These are phyloP conservation scores for Thalassoma bifasciatum DNA, from an alignment of 2,113 vertebrate species.

Conservation along the genomic window DNA sequence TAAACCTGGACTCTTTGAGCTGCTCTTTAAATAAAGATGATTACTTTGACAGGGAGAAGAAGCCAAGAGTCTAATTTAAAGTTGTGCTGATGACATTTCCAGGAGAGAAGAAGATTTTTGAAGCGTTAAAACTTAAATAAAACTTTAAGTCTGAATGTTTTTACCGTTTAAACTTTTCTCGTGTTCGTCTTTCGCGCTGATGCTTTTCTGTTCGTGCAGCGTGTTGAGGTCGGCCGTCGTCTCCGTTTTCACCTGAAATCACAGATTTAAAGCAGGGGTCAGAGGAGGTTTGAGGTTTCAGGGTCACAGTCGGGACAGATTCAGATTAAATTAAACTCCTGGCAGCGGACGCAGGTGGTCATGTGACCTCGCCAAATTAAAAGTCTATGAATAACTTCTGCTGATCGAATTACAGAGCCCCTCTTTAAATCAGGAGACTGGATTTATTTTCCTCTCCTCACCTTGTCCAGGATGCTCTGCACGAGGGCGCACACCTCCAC, in stretches of 20 bases:
- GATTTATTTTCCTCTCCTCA: conserved; percentile 23
- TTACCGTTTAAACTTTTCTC: conserved; percentile 81
- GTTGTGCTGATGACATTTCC: background rate
- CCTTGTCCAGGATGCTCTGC: conserved; percentile 77
- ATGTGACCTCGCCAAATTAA: background rate
- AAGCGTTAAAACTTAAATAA: no score
- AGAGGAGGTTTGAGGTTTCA: no score
- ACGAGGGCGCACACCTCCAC: conserved; percentile 75
- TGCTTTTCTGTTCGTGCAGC: conserved; percentile 78
- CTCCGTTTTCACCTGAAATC: conserved; percentile 83
- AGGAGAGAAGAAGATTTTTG: background rate
- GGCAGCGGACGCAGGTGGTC: background rate
- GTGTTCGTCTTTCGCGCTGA: conserved; percentile 74
- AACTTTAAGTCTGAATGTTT: background rate
- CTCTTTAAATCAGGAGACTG: background rate
- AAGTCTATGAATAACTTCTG: conserved; percentile 19
- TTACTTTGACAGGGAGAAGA: background rate
- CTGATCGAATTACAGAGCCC: background rate
- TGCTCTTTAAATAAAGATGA: background rate
- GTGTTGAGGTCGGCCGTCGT: conserved; percentile 78
- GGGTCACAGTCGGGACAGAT: background rate
- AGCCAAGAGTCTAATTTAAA: background rate
- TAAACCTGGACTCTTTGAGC: background rate
- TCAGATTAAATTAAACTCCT: background rate
- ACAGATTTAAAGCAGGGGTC: background rate